Evolutionary conservation across 2,888 invertebrate species (phyloP).

Genomic region (Philonicus albiceps): DNA sequence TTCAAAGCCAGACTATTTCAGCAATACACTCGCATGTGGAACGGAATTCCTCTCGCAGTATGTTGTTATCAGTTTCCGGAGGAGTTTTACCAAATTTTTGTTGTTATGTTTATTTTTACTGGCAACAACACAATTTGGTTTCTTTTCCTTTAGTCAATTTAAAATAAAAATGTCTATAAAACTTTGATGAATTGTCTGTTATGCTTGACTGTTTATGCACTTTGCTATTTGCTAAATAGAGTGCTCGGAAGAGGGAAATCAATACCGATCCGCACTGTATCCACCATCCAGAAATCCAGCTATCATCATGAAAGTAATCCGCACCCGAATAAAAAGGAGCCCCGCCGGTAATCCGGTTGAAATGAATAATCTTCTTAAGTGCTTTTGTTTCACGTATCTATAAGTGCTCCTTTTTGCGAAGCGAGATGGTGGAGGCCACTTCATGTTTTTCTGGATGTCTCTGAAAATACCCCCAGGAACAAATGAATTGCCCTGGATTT

Average conservation of each 20-base stretch:
- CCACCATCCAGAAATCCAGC: neutral
- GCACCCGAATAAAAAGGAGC: neutral
- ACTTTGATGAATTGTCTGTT: neutral
- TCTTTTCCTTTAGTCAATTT: neutral
- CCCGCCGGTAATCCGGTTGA: conserved; percentile 14
- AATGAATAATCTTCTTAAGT: conserved; percentile 12
- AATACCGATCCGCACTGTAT: neutral
- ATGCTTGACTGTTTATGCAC: neutral
- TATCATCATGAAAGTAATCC: neutral
- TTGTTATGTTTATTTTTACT: neutral
- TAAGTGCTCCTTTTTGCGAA: neutral
- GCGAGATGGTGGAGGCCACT: neutral
- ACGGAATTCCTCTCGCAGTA: neutral
- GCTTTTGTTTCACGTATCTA: neutral
- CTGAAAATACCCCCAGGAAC: neutral
- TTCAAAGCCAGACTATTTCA: neutral
- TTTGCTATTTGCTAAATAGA: neutral
- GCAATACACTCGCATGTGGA: neutral
- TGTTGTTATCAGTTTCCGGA: neutral
- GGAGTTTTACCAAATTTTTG: neutral
- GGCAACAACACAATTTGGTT: neutral
- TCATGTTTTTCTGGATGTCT: conserved; percentile 30
- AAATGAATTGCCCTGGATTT: conserved; percentile 28
- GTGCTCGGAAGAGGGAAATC: neutral
- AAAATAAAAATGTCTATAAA: neutral